Conservation (phyloP, 1,140 invertebrate species). For the Dysdera silvatica region DNA sequence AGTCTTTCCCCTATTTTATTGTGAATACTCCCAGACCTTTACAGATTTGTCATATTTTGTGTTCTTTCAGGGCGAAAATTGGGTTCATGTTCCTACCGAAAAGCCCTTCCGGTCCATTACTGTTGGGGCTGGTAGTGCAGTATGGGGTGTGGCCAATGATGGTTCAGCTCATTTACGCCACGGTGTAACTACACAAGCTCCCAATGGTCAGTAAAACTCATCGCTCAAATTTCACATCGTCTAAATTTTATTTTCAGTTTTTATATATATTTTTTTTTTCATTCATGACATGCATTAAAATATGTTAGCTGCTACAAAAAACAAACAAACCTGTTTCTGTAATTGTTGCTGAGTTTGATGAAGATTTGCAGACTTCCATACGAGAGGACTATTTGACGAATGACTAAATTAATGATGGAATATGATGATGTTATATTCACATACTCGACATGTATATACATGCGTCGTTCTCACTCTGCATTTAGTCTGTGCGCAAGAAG, state of each 20-base stretch:
- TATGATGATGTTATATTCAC: no score
- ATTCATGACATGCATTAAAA: constrained; percentile 22
- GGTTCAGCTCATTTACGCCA: constrained; percentile 61
- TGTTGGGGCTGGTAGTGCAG: constrained; percentile 52
- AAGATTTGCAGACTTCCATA: not conserved
- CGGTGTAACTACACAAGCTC: constrained; percentile 48
- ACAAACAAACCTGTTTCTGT: not conserved
- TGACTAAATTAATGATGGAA: constrained; percentile 1
- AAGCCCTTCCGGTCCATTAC: constrained; percentile 66
- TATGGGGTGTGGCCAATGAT: constrained; percentile 80
- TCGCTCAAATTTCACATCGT: not conserved
- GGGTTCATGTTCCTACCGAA: constrained; percentile 70
- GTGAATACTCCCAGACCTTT: not conserved
- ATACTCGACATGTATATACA: no score
- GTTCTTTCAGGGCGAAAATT: constrained; percentile 57
- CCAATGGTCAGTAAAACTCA: constrained; percentile 50
- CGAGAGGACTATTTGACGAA: not conserved
- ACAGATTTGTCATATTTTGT: constrained; percentile 11
- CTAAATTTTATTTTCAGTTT: constrained; percentile 20
- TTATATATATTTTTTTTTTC: constrained; percentile 28
- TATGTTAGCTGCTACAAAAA: not conserved
- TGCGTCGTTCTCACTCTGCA: no score
- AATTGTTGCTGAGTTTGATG: not conserved
- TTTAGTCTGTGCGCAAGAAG: no score
- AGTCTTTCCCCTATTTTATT: not conserved